phyloP scores from a whole-genome alignment of 2,113 vertebrate genomes.

The Malaclemys terrapin region DNA sequence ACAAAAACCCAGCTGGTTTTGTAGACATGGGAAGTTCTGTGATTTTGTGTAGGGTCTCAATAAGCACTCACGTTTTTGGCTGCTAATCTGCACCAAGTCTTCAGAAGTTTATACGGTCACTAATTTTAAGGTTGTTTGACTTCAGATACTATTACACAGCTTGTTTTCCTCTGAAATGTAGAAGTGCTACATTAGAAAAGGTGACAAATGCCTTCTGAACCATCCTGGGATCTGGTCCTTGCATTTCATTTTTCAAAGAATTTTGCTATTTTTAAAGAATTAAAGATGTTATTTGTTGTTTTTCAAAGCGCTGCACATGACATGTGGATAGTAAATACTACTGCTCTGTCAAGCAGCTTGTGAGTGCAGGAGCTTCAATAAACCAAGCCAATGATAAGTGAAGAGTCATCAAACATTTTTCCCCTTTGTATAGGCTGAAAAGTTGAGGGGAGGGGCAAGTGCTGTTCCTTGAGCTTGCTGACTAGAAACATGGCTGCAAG shows the following conservation, averaged over 20 bases:
- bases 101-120: fast-evolving
- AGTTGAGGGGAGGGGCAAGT: neutral
- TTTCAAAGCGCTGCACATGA: neutral
- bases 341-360: neutral
- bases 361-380: neutral
- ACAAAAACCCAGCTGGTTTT: neutral
- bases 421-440: neutral
- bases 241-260: neutral
- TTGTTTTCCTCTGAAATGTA: neutral
- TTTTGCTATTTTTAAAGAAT: neutral
- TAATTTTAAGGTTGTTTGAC: neutral
- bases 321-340: neutral
- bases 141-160: neutral
- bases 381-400: neutral
- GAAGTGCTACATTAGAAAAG: neutral
- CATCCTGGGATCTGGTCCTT: fast-evolving
- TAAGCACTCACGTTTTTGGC: neutral
- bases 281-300: no score
- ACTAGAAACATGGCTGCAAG: neutral
- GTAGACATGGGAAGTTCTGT: neutral
- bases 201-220: neutral
- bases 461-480: neutral
- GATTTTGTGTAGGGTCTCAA: neutral
- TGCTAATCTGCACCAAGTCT: neutral
- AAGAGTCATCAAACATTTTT: neutral